Percentiles rank a stretch among this genome's conserved stretches.
Evolutionary conservation across 2,888 invertebrate species (phyloP).

Genomic region (Zygogramma bicolorata): DNA sequence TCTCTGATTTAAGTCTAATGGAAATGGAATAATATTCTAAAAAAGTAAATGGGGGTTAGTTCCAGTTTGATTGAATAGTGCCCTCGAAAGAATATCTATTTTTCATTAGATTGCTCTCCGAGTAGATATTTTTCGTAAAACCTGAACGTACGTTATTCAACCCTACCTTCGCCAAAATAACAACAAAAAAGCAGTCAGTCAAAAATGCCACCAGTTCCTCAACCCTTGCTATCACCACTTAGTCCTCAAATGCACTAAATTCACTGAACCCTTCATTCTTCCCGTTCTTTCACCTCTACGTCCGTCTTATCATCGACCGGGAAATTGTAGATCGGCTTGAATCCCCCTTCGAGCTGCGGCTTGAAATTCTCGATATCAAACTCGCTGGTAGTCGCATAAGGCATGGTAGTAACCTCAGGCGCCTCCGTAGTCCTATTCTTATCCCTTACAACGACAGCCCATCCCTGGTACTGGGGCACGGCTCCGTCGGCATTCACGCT

Average conservation of each 20-base stretch:
- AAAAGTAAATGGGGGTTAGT: too few relatives aligned
- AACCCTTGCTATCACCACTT: slow-evolving; percentile 39
- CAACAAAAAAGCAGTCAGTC: neutral
- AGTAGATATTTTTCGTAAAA: neutral
- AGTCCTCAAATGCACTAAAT: slow-evolving; percentile 27
- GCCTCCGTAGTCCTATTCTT: slow-evolving; percentile 54
- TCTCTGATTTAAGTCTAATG: too few relatives aligned
- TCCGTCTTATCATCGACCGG: slow-evolving; percentile 54
- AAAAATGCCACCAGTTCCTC: neutral
- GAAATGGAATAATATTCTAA: too few relatives aligned
- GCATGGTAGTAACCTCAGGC: slow-evolving; percentile 59
- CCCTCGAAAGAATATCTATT: too few relatives aligned
- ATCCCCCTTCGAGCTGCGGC: slow-evolving; percentile 77
- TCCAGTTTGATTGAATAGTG: too few relatives aligned
- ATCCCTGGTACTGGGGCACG: slow-evolving; percentile 70
- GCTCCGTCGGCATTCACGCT: slow-evolving; percentile 72
- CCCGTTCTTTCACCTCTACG: slow-evolving; percentile 48
- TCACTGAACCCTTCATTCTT: slow-evolving; percentile 40
- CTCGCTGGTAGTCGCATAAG: slow-evolving; percentile 65
- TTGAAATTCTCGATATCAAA: slow-evolving; percentile 78
- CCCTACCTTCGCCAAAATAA: neutral
- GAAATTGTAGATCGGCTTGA: slow-evolving; percentile 75
- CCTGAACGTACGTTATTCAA: neutral
- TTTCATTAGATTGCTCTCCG: neutral
- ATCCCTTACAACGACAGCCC: slow-evolving; percentile 71